Base-by-base conservation (phyloP, 2,113 vertebrate genomes). In the Eclectus roratus region DNA sequence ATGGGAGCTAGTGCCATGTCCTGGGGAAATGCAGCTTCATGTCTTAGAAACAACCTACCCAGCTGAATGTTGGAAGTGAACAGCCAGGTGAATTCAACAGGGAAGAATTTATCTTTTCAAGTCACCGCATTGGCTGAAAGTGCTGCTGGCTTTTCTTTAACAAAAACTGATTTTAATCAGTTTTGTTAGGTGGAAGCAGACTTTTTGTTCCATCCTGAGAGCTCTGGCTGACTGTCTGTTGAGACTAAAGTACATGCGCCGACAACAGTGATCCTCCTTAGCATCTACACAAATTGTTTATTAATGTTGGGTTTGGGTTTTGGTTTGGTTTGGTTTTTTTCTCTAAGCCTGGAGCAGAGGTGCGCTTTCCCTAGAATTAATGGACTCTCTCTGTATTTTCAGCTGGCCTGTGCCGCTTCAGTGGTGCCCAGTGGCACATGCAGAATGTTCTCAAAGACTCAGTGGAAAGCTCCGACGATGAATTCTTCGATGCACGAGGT, bases 401-500 rank as follows among this genome's bases (percentile, higher is more conserved):
- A 99, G 99, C 97, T 95, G 98, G 98, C 55, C 91, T 96, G 3
- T 92, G 98, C 84, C 98, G 97, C 55, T 98, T 98, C 89, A 98
- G 98, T 81, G 95, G 98, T 53, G 49, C 98, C 85, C 98, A 98
- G 84, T 98, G 98, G 99, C 98, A 98, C 94, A 97, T 99, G 97
- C 99, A 98, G 97, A 98, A 98, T n/a, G 98, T 99, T 79, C 98
- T 98, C 37, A 98, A 98, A 13, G 99, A 99, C 94, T 99, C 99
- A 0, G 98, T 99, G 31, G 99, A 99, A 95, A 99, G 99, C 97
- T 99, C 99, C 0, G 99, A 99, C 80, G 99, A 99, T 93, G 99
- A 99, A 97, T 99, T 99, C 98, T 99, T 99, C 21, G 99, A 99
- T 91, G 99, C 99, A 1, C 98, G 99, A 99, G 99, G 99, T 99